A percentile compares a stretch with the other conserved stretches of the same genome.
Evolutionary conservation across 92 coral and sea anemone species (phyloP).

Genomic region (Palythoa caribaeorum): DNA sequence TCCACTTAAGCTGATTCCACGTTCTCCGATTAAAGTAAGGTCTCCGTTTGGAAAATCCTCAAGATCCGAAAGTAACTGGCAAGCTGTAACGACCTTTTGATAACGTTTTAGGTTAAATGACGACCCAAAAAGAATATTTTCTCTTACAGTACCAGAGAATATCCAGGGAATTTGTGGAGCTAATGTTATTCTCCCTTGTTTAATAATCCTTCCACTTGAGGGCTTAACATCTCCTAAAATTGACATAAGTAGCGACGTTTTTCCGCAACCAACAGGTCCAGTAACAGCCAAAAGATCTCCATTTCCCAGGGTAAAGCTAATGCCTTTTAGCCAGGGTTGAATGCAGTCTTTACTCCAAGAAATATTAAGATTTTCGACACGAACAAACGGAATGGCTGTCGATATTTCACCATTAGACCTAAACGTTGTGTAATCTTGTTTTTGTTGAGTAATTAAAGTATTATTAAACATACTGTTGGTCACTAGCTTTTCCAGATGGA

Average conservation of each 20-base stretch:
- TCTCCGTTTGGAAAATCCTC: slow-evolving; percentile 69
- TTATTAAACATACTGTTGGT: neutral
- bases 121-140: slow-evolving; percentile 68
- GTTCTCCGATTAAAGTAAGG: slow-evolving; percentile 66
- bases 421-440: neutral
- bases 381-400: slow-evolving; percentile 6
- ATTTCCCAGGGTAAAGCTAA: slow-evolving; percentile 44
- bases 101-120: slow-evolving; percentile 57
- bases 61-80: slow-evolving; percentile 66
- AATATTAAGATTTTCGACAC: slow-evolving; percentile 41
- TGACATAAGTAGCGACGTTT: slow-evolving; percentile 62
- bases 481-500: neutral
- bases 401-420: neutral
- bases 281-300: slow-evolving; percentile 81
- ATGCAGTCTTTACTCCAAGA: slow-evolving; percentile 45
- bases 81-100: slow-evolving; percentile 55
- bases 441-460: neutral
- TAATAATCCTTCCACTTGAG: slow-evolving; percentile 50
- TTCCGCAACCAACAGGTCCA: slow-evolving; percentile 87
- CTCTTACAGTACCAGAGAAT: slow-evolving; percentile 73
- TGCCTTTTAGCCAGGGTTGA: slow-evolving; percentile 51
- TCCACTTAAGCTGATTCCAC: slow-evolving; percentile 71
- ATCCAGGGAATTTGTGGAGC: slow-evolving; percentile 73
- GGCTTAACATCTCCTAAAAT: slow-evolving; percentile 65
- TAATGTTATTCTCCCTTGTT: slow-evolving; percentile 50